Evolutionary conservation across 2,113 vertebrate genomes (phyloP).

Genomic region (Thoracochromis brauschi): DNA sequence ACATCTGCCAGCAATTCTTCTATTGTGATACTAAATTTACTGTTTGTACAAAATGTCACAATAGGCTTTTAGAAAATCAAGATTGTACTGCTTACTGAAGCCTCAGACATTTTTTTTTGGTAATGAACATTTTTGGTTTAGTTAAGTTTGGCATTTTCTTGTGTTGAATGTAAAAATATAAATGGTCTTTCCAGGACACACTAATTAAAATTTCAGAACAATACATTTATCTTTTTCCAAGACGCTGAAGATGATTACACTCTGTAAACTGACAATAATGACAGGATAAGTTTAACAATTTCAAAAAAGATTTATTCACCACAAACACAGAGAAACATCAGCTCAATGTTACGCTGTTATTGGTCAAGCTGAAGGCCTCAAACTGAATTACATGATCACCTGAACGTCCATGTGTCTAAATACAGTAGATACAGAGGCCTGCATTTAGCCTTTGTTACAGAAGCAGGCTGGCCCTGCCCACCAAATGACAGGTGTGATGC

Average conservation of each 20-base stretch:
- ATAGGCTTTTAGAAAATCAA: background rate
- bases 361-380: background rate
- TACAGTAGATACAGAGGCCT: background rate
- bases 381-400: background rate
- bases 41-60: background rate
- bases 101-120: background rate
- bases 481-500: conserved; percentile 23
- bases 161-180: background rate
- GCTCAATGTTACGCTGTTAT: background rate
- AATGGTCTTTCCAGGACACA: background rate
- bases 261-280: background rate
- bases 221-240: background rate
- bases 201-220: background rate
- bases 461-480: conserved; percentile 9
- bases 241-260: background rate
- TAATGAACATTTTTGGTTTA: background rate
- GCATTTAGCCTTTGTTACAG: background rate
- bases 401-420: background rate
- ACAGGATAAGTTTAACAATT: background rate
- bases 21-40: background rate
- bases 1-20: background rate
- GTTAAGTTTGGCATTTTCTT: background rate
- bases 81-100: background rate
- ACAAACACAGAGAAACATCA: background rate
- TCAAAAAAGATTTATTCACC: background rate